phyloP scores from a whole-genome alignment of 2,888 invertebrate genomes.

The Pyrrhia umbra region DNA sequence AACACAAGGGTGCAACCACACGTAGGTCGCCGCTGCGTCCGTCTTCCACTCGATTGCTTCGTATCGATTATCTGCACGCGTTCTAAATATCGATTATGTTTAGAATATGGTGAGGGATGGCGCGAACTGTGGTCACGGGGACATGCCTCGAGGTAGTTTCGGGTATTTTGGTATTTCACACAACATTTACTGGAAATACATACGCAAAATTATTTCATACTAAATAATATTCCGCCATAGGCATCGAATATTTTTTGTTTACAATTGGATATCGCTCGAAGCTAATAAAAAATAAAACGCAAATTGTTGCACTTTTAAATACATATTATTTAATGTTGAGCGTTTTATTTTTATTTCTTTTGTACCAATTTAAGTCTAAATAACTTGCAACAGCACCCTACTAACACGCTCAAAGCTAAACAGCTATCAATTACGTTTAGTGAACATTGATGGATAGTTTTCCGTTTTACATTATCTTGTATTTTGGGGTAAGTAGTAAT shows the following conservation, averaged over 20 bases:
- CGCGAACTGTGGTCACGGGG: constrained; percentile 29
- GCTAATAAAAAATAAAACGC: neutral
- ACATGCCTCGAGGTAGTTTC: neutral
- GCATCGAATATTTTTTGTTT: neutral
- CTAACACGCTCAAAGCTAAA: constrained; percentile 16
- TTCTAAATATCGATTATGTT: constrained; percentile 51
- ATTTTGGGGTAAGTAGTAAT: constrained; percentile 50
- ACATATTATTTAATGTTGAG: neutral
- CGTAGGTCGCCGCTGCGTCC: constrained; percentile 59
- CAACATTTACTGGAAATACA: neutral
- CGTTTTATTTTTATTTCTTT: neutral
- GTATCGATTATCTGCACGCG: constrained; percentile 78
- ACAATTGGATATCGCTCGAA: neutral
- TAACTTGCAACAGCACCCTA: neutral
- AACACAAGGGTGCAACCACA: constrained; percentile 65
- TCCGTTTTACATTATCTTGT: constrained; percentile 41
- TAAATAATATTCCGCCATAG: neutral
- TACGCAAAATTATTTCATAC: neutral
- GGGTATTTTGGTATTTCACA: constrained; percentile 4
- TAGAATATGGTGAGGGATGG: constrained; percentile 38
- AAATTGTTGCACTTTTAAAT: neutral
- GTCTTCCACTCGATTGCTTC: constrained; percentile 56
- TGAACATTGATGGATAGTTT: constrained; percentile 52
- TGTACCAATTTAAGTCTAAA: neutral
- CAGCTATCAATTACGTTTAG: constrained; percentile 49